These are phyloP conservation scores for Thomomys bottae DNA, from an alignment of 2,113 vertebrate species.

Conservation along the genomic window DNA sequence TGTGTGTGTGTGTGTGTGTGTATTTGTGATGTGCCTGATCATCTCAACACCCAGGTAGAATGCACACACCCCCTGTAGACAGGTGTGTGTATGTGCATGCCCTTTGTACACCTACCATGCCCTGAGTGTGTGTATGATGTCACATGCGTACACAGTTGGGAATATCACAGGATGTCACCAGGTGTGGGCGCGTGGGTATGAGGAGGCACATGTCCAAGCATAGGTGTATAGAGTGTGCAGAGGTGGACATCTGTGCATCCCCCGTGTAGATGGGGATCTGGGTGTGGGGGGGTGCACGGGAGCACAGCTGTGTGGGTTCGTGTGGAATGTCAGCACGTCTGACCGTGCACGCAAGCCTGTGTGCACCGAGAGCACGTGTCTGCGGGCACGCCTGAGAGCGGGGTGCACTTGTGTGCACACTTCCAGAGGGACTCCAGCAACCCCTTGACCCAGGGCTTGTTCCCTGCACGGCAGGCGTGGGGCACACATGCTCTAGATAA, in stretches of 20 bases:
- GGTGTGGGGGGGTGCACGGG: too few species aligned
- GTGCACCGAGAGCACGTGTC: rapidly evolving
- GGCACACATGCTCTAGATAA: constrained; percentile 99
- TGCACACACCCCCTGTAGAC: too few species aligned
- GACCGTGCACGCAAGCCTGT: rapidly evolving
- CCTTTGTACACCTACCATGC: too few species aligned
- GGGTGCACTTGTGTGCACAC: background rate
- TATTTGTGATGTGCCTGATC: too few species aligned
- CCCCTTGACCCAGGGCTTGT: constrained; percentile 87
- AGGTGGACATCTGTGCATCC: rapidly evolving
- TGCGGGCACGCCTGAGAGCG: rapidly evolving
- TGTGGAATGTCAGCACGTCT: rapidly evolving
- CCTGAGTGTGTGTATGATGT: background rate
- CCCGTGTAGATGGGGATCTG: background rate
- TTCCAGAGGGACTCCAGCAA: constrained; percentile 79
- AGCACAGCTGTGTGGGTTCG: background rate
- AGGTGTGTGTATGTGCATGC: rapidly evolving
- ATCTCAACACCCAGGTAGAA: too few species aligned
- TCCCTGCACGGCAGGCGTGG: constrained; percentile 76
- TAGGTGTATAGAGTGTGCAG: rapidly evolving
- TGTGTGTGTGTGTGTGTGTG: background rate
- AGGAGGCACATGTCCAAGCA: rapidly evolving
- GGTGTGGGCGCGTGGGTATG: background rate
- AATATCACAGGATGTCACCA: too few species aligned
- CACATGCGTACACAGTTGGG: rapidly evolving